Evolutionary conservation across 2,113 vertebrate genomes (phyloP).

Genomic region (Podarcis cretensis): DNA sequence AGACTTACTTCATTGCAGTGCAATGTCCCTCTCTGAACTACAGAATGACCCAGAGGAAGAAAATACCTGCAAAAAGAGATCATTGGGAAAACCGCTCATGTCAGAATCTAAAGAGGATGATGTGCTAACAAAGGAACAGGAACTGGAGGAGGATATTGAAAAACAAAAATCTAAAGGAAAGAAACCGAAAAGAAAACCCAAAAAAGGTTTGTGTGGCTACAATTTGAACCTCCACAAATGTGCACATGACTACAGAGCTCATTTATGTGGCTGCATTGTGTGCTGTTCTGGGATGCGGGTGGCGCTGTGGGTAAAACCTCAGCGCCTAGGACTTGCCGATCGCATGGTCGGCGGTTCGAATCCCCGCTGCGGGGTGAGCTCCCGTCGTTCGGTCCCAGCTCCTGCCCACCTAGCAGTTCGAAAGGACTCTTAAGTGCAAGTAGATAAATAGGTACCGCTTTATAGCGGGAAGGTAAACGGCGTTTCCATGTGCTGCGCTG

Average conservation of each 20-base stretch:
- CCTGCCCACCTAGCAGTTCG: too few relatives aligned
- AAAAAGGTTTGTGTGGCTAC: conserved; percentile 73
- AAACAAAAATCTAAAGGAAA: conserved; percentile 75
- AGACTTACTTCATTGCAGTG: conserved; percentile 64
- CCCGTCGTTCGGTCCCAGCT: too few relatives aligned
- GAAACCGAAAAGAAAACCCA: conserved; percentile 85
- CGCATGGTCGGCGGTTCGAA: too few relatives aligned
- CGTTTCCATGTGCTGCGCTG: too few relatives aligned
- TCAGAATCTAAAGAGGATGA: conserved; percentile 43
- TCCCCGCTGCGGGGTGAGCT: too few relatives aligned
- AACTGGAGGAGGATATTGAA: conserved; percentile 60
- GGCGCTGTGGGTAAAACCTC: too few relatives aligned
- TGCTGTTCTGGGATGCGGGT: not conserved
- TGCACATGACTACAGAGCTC: not conserved
- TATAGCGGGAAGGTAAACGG: too few relatives aligned
- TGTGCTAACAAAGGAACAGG: conserved; percentile 43
- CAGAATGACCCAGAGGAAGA: conserved; percentile 51
- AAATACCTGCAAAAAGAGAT: conserved; percentile 47
- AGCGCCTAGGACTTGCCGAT: too few relatives aligned
- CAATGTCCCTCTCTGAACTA: conserved; percentile 63
- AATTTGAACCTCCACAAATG: not conserved
- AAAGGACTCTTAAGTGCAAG: too few relatives aligned
- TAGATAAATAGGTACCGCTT: too few relatives aligned
- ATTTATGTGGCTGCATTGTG: not conserved
- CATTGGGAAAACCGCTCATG: conserved; percentile 29